Evolutionary conservation across 35 echinoderm and acorn worm species (phyloP), one percentile per base, ranked within the genome.

Genomic region (Ophioderma brevispina): DNA sequence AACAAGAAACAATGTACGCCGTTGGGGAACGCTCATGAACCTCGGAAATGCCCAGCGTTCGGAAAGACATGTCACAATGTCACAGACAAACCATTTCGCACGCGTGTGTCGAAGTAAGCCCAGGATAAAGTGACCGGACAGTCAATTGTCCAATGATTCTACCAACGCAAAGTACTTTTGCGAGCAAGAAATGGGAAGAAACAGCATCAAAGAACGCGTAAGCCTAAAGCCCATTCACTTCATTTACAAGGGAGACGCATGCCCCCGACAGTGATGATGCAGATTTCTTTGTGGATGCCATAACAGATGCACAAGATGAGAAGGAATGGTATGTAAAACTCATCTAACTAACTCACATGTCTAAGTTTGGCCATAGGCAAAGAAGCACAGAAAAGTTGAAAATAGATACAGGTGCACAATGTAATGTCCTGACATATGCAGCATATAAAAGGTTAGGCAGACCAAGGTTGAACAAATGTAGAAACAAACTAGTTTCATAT

Each of bases 321-420:
- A 82, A 78, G 18, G 55, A 82, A 25, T 40, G n/a, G 13, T 89
- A 81, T 82, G 80, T 38, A 40, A 93, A 89, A 75, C 32, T n/a
- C 25, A 82, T 90, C 31, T 81, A 92, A 52, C 82, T 89, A 42
- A 81, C 78, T 18, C 15, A 78, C 19, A 82, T 83, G 76, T n/a
- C 70, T 43, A 50, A 75, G 42, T 30, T 49, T 32, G 10, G 76
- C 87, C 34, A 1, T 36, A 31, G 0, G 49, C 40, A 37, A 37
- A 70, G 0, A 80, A 3, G 5, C 4, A 46, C 4, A 8, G 41
- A 4, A 1, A 79, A 84, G 25, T 52, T 90, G 23, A 90, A 90
- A 83, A 17, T 83, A 39, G 88, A 90, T 35, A 84, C 88, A 6
- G 88, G 78, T 17, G 79, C 88, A 34, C 88, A 91, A 46, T 23